These are phyloP conservation scores for Cacoxenus indagator DNA, from an alignment of 2,888 invertebrate species.

Conservation along the genomic window DNA sequence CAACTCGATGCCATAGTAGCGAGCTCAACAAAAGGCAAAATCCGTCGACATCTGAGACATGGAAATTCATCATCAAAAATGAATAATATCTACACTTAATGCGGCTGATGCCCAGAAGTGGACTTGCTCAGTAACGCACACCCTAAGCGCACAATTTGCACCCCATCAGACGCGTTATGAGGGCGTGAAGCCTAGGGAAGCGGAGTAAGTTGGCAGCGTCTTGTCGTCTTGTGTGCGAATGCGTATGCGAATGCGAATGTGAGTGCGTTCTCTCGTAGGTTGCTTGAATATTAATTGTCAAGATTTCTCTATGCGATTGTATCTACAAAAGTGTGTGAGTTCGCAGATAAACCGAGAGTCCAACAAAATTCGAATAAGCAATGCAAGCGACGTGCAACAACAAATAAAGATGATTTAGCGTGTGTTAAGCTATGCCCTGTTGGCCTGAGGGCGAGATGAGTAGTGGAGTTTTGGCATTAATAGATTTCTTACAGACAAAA, in stretches of 20 bases:
- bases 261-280: constrained; percentile 36
- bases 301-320: constrained; percentile 36
- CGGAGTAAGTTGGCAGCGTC: too few relatives aligned
- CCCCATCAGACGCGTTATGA: constrained; percentile 49
- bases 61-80: constrained; percentile 69
- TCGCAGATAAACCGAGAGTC: constrained; percentile 7
- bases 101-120: constrained; percentile 41
- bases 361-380: constrained; percentile 56
- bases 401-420: background rate
- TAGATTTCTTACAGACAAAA: constrained; percentile 46
- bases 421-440: background rate
- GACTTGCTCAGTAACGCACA: background rate
- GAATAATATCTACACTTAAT: constrained; percentile 70
- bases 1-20: background rate
- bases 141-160: constrained; percentile 53
- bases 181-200: constrained; percentile 55
- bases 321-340: background rate
- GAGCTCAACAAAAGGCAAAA: constrained; percentile 33
- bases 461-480: constrained; percentile 39
- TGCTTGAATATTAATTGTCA: constrained; percentile 62
- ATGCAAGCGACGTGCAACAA: constrained; percentile 59
- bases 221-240: constrained; percentile 14
- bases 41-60: constrained; percentile 60
- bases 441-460: constrained; percentile 13
- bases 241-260: background rate